These are phyloP conservation scores for Gandaritis pyraliata DNA, from an alignment of 2,888 invertebrate genomes.

Conservation along the genomic window DNA sequence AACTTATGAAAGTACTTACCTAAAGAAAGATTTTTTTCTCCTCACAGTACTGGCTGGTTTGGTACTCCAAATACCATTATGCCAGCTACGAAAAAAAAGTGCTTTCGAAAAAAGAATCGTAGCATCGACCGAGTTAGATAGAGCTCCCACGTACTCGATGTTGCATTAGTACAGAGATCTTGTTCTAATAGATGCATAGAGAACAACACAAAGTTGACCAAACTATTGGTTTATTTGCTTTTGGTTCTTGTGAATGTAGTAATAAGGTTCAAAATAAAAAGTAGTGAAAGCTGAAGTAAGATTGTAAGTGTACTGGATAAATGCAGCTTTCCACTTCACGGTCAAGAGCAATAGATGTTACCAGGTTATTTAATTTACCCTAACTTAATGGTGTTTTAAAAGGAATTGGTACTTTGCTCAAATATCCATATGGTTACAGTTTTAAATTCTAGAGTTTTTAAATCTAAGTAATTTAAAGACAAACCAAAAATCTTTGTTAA, in stretches of 20 bases:
- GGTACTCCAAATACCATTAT: slow-evolving; percentile 18
- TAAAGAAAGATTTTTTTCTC: no score
- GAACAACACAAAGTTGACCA: background rate
- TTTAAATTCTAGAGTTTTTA: no score
- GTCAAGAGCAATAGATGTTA: slow-evolving; percentile 73
- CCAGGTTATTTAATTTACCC: slow-evolving; percentile 46
- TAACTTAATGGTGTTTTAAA: slow-evolving; percentile 35
- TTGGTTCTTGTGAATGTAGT: slow-evolving; percentile 8
- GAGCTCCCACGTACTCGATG: slow-evolving; percentile 28
- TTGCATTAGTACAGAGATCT: slow-evolving; percentile 40
- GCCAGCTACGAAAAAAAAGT: slow-evolving; percentile 50
- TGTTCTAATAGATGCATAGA: slow-evolving; percentile 31
- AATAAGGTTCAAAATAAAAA: slow-evolving; percentile 47
- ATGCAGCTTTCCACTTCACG: slow-evolving; percentile 77
- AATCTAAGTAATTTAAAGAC: no score
- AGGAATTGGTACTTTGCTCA: background rate
- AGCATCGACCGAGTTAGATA: slow-evolving; percentile 42
- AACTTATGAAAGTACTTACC: no score
- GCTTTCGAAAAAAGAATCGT: slow-evolving; percentile 50
- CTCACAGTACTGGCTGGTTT: background rate
- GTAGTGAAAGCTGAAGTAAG: slow-evolving; percentile 25
- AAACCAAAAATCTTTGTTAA: no score
- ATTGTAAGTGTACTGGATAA: slow-evolving; percentile 55
- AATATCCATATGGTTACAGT: no score
- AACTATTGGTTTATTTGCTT: background rate